phyloP scores from a whole-genome alignment of 2,888 invertebrate species.

The Zygogramma bicolorata region DNA sequence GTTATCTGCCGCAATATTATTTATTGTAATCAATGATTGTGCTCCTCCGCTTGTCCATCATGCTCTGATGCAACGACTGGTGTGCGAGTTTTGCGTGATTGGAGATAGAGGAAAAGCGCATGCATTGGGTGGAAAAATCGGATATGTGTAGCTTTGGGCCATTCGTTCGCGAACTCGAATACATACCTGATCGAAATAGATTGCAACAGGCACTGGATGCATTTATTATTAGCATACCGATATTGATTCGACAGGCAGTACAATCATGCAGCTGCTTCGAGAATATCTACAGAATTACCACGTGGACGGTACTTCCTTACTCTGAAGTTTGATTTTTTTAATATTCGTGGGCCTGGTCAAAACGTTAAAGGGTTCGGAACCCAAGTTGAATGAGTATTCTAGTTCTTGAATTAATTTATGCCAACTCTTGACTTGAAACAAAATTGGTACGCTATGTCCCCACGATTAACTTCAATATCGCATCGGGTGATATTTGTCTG shows the following conservation, averaged over 20 bases:
- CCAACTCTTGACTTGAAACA: no score
- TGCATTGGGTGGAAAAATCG: background rate
- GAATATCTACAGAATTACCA: no score
- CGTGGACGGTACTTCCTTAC: no score
- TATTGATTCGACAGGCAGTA: background rate
- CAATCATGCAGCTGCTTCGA: no score
- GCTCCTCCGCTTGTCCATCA: constrained; percentile 21
- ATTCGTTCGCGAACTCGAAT: background rate
- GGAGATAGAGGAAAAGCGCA: constrained; percentile 1
- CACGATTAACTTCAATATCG: no score
- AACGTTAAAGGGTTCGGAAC: no score
- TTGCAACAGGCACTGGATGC: background rate
- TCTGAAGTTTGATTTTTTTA: no score
- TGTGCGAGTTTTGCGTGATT: background rate
- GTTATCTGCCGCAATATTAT: constrained; percentile 29
- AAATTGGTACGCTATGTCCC: no score
- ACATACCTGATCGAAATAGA: background rate
- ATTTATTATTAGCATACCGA: background rate
- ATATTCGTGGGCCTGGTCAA: no score
- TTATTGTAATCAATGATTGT: constrained; percentile 26
- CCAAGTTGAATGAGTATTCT: no score
- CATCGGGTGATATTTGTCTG: no score
- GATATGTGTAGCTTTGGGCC: background rate
- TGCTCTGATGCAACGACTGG: constrained; percentile 17
- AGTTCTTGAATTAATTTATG: no score